Evolutionary conservation across 2,113 vertebrate genomes (phyloP).

Genomic region (Pteropus alecto): DNA sequence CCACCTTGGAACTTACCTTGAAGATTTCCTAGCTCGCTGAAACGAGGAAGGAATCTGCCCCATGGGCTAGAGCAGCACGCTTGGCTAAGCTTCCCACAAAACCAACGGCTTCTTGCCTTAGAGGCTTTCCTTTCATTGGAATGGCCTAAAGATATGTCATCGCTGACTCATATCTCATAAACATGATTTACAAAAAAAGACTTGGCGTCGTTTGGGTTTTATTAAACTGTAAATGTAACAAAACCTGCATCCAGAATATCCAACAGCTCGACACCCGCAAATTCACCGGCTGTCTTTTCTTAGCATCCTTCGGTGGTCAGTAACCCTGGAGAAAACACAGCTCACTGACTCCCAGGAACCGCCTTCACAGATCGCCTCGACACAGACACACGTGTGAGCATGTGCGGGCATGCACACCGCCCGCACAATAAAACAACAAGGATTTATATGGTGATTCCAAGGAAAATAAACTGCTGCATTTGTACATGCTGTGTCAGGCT

Average conservation of each 20-base stretch:
- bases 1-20: background rate
- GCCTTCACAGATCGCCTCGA: background rate
- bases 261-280: background rate
- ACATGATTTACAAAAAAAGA: background rate
- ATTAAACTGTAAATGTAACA: conserved; percentile 18
- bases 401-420: accelerated
- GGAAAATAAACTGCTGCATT: background rate
- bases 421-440: background rate
- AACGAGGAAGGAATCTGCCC: background rate
- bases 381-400: accelerated
- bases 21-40: background rate
- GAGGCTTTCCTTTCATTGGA: background rate
- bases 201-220: conserved; percentile 25
- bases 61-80: background rate
- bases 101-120: background rate
- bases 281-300: background rate
- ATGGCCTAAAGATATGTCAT: background rate
- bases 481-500: background rate
- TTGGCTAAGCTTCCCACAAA: background rate
- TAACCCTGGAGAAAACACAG: background rate
- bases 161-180: conserved; percentile 31
- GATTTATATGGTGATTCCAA: background rate
- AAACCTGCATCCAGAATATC: background rate
- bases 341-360: accelerated
- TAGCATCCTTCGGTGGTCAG: background rate